phyloP scores from a whole-genome alignment of 2,113 vertebrate species.

The Thunnus maccoyii region DNA sequence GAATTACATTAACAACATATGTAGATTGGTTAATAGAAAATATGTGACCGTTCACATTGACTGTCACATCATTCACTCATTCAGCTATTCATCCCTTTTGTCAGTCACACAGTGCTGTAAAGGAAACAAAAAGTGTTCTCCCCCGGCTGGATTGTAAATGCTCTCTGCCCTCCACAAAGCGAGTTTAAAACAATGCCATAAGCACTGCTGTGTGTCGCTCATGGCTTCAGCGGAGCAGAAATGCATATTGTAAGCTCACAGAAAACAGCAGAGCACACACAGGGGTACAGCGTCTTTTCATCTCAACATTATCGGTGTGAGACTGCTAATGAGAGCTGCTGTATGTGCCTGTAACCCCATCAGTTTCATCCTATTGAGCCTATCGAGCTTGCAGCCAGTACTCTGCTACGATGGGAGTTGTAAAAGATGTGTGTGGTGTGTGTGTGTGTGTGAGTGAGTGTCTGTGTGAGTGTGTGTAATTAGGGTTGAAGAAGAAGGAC shows the following conservation, averaged over 20 bases:
- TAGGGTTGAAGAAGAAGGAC: slow-evolving; percentile 41
- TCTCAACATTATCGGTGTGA: slow-evolving; percentile 63
- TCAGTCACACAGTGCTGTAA: neutral
- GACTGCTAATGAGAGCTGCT: slow-evolving; percentile 74
- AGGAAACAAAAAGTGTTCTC: slow-evolving; percentile 44
- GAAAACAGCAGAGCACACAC: slow-evolving; percentile 46
- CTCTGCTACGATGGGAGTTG: slow-evolving; percentile 32
- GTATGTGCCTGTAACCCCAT: slow-evolving; percentile 51
- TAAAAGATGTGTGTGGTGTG: neutral
- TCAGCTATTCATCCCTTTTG: slow-evolving; percentile 6
- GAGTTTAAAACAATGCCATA: slow-evolving; percentile 45
- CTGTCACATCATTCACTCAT: slow-evolving; percentile 12
- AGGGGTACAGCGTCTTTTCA: slow-evolving; percentile 64
- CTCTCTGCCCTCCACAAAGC: slow-evolving; percentile 29
- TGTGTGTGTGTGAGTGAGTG: neutral
- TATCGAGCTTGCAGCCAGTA: slow-evolving; percentile 32
- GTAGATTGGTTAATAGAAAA: slow-evolving; percentile 11
- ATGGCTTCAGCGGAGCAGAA: slow-evolving; percentile 43
- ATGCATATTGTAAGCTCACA: slow-evolving; percentile 49
- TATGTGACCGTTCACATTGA: slow-evolving; percentile 26
- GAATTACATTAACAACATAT: neutral
- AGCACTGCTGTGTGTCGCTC: slow-evolving; percentile 19
- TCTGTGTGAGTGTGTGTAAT: slow-evolving; percentile 30
- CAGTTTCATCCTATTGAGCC: slow-evolving; percentile 54
- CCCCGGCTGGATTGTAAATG: neutral